Evolutionary conservation across 1,140 invertebrate genomes (phyloP).

Genomic region (Pogonomyrmex barbatus): DNA sequence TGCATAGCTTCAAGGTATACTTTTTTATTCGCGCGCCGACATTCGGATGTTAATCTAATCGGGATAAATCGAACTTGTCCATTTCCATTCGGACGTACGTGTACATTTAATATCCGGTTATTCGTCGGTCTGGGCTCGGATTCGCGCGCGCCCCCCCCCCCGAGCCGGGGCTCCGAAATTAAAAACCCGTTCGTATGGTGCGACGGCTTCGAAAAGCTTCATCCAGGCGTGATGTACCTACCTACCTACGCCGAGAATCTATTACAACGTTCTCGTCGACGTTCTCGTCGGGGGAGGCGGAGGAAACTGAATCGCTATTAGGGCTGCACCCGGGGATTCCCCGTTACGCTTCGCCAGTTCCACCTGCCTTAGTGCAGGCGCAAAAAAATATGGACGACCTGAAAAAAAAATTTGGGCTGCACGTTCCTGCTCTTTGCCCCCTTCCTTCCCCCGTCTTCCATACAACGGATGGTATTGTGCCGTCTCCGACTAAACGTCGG

Average conservation of each 20-base stretch:
- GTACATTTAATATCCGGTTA: conserved; percentile 56
- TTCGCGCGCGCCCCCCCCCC: background rate
- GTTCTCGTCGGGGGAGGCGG: conserved; percentile 39
- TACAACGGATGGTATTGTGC: conserved; percentile 45
- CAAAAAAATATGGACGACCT: conserved; percentile 47
- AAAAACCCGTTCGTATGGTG: conserved; percentile 58
- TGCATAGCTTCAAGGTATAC: background rate
- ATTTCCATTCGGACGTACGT: conserved; percentile 45
- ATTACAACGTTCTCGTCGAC: background rate
- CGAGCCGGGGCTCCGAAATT: conserved; percentile 43
- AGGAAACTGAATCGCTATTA: conserved; percentile 70
- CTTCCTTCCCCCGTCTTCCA: background rate
- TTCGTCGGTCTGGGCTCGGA: conserved; percentile 20
- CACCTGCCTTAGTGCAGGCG: conserved; percentile 64
- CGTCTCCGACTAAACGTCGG: conserved; percentile 38
- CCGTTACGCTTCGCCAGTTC: conserved; percentile 65
- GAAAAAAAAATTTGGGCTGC: conserved; percentile 34
- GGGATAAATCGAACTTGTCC: conserved; percentile 50
- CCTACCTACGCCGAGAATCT: conserved; percentile 44
- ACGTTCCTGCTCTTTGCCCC: background rate
- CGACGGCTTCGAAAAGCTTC: conserved; percentile 57
- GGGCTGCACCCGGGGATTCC: conserved; percentile 65
- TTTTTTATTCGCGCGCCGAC: conserved; percentile 16
- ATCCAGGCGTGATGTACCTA: conserved; percentile 59
- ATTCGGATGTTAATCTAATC: conserved; percentile 53